These are phyloP conservation scores for Phalacrocorax carbo DNA, from an alignment of 2,113 vertebrate species.

Conservation along the genomic window DNA sequence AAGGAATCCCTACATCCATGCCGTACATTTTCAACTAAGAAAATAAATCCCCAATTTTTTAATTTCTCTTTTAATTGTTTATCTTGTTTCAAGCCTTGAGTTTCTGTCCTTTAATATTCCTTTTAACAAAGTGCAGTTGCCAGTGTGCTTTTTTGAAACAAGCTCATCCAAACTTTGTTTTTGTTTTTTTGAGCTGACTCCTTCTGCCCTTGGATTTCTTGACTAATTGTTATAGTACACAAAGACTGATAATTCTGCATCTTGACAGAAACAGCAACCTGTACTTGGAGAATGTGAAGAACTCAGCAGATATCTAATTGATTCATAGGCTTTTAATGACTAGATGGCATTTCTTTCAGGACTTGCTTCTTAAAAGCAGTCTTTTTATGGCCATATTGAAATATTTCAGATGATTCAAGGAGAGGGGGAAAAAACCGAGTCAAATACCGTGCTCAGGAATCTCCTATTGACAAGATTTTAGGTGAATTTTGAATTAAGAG, in stretches of 20 bases:
- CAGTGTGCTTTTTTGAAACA: neutral
- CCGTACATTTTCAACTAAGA: neutral
- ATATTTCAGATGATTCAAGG: neutral
- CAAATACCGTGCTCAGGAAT: neutral
- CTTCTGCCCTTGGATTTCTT: neutral
- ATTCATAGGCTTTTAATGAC: neutral
- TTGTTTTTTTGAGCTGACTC: neutral
- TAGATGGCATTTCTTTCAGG: neutral
- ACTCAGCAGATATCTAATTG: neutral
- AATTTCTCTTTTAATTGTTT: neutral
- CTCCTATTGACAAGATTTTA: neutral
- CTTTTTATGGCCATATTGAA: neutral
- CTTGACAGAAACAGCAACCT: neutral
- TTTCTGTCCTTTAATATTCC: neutral
- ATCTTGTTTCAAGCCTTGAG: neutral
- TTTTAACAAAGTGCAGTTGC: neutral
- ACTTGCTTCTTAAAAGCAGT: neutral
- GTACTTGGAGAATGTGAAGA: neutral
- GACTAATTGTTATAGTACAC: neutral
- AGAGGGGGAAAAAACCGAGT: neutral
- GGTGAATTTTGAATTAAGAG: neutral
- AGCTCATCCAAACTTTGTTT: neutral
- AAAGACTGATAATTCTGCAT: neutral
- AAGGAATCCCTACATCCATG: neutral
- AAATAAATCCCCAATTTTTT: neutral